These are phyloP conservation scores for Tuta absoluta DNA, from an alignment of 2,888 invertebrate species.

Conservation along the genomic window DNA sequence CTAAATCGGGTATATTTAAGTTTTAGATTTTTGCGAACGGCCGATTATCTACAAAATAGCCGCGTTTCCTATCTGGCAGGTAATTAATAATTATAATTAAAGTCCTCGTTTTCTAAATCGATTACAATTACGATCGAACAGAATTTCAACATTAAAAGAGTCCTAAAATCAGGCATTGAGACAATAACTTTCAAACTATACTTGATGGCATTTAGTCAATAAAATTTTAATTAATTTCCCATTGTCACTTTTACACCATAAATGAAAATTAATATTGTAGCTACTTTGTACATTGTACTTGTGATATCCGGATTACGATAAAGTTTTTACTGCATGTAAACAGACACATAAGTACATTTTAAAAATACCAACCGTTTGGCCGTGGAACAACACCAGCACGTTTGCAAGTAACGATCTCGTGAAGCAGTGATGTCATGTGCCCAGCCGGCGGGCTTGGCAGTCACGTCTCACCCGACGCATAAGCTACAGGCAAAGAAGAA, in stretches of 20 bases:
- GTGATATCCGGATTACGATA: slow-evolving; percentile 5
- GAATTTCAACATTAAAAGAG: too few relatives aligned
- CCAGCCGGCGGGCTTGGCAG: slow-evolving; percentile 34
- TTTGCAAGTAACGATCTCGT: slow-evolving; percentile 38
- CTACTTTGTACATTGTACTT: too few relatives aligned
- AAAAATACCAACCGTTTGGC: slow-evolving; percentile 17
- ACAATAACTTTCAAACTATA: too few relatives aligned
- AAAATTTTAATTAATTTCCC: too few relatives aligned
- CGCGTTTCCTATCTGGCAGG: too few relatives aligned
- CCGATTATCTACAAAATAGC: too few relatives aligned
- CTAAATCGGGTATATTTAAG: background rate
- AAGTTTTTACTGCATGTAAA: slow-evolving; percentile 5
- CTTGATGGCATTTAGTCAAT: too few relatives aligned
- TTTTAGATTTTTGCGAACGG: too few relatives aligned
- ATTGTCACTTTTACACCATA: background rate
- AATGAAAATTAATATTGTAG: background rate
- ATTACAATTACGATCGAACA: too few relatives aligned
- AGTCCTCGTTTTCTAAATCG: too few relatives aligned
- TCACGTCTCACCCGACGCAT: slow-evolving; percentile 37
- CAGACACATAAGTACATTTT: background rate
- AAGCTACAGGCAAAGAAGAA: slow-evolving; percentile 34
- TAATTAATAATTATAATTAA: too few relatives aligned
- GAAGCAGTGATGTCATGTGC: slow-evolving; percentile 45
- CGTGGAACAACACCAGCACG: slow-evolving; percentile 30
- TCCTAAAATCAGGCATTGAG: too few relatives aligned